Evolutionary conservation across 2,113 vertebrate species (phyloP).

Genomic region (Pelusios castaneus): DNA sequence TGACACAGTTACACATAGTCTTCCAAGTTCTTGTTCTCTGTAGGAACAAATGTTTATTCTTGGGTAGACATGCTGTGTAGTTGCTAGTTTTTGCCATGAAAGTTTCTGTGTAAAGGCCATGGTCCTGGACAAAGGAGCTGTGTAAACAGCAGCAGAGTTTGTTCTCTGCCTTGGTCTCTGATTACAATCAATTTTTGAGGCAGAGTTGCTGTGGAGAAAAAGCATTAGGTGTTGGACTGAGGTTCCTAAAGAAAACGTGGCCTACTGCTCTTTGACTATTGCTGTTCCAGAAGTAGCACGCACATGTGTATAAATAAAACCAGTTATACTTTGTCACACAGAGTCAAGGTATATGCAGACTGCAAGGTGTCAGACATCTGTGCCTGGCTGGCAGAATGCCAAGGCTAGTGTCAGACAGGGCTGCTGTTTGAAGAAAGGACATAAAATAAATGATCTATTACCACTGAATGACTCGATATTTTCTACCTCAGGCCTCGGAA

Average conservation of each 20-base stretch:
- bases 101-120: not conserved
- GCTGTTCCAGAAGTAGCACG: not conserved
- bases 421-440: not conserved
- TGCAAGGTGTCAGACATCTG: not conserved
- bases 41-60: not conserved
- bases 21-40: not conserved
- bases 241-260: not conserved
- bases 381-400: not conserved
- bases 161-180: not conserved
- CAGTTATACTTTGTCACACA: not conserved
- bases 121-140: not conserved
- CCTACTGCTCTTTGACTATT: not conserved
- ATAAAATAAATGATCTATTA: not conserved
- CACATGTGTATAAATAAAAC: fast-evolving
- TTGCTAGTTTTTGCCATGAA: not conserved
- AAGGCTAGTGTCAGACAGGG: not conserved
- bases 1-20: not conserved
- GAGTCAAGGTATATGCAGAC: not conserved
- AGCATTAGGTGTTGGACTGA: fast-evolving
- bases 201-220: not conserved
- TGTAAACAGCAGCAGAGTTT: fast-evolving
- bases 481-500: not conserved
- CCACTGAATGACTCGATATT: not conserved
- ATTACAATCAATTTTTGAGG: not conserved
- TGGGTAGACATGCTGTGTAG: not conserved